Evolutionary conservation across 1,140 invertebrate genomes (phyloP), one percentile per base, ranked within the genome.

Genomic region (Parapsyche elsis): DNA sequence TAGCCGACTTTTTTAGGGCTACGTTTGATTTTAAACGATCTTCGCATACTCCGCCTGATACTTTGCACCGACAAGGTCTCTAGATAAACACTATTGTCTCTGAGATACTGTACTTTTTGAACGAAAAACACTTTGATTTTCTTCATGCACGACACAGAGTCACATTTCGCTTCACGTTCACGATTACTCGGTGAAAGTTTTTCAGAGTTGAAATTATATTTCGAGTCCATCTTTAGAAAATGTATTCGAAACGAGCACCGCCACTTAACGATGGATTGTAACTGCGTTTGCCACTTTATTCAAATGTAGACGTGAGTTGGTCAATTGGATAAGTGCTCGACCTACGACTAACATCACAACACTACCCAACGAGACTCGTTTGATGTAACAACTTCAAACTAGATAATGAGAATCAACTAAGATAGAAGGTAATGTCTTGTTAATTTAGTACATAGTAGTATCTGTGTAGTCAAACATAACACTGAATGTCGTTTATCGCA

Each of bases 11-110:
- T 71, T 19, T 82, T 84, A 16, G 84, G 85, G 64, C 84, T 87
- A 77, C 88, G 87, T 57, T 76, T 82, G 44, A 89, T 46, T 21
- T 83, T 84, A 71, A 84, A 87, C 75, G 86, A 67, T 80, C 83
- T 84, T 67, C 75, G 44, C 14, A 88, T 77, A 61, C 84, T 86
- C 80, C 87, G 85, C 82, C 86, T 88, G 49, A 87, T 84, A 83
- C 86, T 87, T 5, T 84, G 83, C 21, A 85, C 81, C 80, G 85
- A 87, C 5, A 88, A 80, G 0, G 86, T 86, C 81, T 87, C 84
- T 9, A 87, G 79, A 83, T 88, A 86, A 76, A 87, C 82, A 78
- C 80, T 76, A 26, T 83, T 81, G 5, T 86, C 81, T 82, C 85
- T 85, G 5, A 86, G 76, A 81, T 82, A 76, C 38, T 81, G 53